Evolutionary conservation across 2,888 invertebrate species (phyloP), one percentile per base, ranked within the genome.

Genomic region (Autographa gamma): DNA sequence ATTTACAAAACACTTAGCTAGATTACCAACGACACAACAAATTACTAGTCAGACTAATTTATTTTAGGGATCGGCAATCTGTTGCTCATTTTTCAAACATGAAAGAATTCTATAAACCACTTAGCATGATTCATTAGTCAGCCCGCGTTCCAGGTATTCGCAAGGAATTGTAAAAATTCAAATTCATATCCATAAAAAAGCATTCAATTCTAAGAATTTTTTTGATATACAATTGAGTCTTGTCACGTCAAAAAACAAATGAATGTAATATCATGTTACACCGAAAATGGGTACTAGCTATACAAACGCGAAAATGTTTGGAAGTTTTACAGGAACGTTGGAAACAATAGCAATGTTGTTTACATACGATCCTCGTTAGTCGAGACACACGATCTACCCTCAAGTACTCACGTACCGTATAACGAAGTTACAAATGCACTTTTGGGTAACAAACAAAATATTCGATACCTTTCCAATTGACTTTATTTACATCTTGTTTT

Each of bases 351-450:
- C 54, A 66, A 69, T 67, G 62, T 63, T 71, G 66, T 70, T 71
- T 81, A 65, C 64, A 41, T 3, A 69, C 60, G 66, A 65, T 66
- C 60, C 62, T 81, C 65, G 74, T 77, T 77, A 79, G 64, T 32
- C 25, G 32, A 63, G 69, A 71, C 25, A 71, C 64, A 66, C 54
- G 56, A 72, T 63, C 61, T 69, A 31, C 16, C 58, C 31, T n/a
- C 41, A 69, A 71, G 54, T 41, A 63, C 68, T 43, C 63, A 59
- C 54, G 61, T 31, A 34, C 41, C 66, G 67, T 58, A 70, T 76
- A 68, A 71, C 52, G 66, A 63, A 25, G 60, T 66, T 69, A 63
- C 6, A 75, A 80, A 77, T 75, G 73, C 73, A 75, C 66, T 80
- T 66, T 62, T 52, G 25, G 38, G 61, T 25, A 14, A 64, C 48